Base-by-base conservation (phyloP, 2,113 vertebrate species). In the Vidua chalybeata region DNA sequence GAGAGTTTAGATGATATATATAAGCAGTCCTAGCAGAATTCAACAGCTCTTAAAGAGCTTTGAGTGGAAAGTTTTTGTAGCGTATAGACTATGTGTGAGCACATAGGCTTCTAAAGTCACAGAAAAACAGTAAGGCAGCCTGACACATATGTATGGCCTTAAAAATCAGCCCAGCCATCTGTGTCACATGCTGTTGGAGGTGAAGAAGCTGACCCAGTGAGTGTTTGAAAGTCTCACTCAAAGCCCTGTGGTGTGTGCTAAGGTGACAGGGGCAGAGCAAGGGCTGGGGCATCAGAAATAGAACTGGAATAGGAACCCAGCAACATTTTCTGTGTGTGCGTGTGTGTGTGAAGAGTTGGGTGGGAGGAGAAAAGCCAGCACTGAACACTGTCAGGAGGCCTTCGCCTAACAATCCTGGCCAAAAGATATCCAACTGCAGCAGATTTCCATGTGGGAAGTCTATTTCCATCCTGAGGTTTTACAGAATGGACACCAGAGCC, bases 81-180 rank as follows among this genome's bases (percentile, higher is more conserved):
- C 3, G 4, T 13, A 17, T 16, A 79, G 20, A 54, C 20, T 35
- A 13, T 41, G 41, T 68, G 26, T 18, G 43, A 85, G 43, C 51
- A 55, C 16, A 35, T 10, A 75, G 46, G n/a, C 23, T 87, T 59
- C 63, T 61, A 2, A 69, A 72, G 74, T 22, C 63, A 82, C 46
- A 82, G 62, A 54, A 85, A 58, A 61, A 41, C 22, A 41, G 28
- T 16, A 87, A 51, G 18, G 35, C 69, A 85, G 73, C 28, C 58
- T 79, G 93, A 87, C 27, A 37, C 22, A 18, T n/a, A 54, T 1
- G 6, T 58, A 67, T 51, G 41, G 66, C 41, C 78, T 59, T 62
- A 76, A 87, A 83, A 93, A n/a, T 20, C 58, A 91, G 24, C 39
- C 37, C 55, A 69, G 37, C 58, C 67, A 89, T 54, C 74, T 89